phyloP scores from a whole-genome alignment of 2,797 vertebrate genomes.

The Morus bassanus region DNA sequence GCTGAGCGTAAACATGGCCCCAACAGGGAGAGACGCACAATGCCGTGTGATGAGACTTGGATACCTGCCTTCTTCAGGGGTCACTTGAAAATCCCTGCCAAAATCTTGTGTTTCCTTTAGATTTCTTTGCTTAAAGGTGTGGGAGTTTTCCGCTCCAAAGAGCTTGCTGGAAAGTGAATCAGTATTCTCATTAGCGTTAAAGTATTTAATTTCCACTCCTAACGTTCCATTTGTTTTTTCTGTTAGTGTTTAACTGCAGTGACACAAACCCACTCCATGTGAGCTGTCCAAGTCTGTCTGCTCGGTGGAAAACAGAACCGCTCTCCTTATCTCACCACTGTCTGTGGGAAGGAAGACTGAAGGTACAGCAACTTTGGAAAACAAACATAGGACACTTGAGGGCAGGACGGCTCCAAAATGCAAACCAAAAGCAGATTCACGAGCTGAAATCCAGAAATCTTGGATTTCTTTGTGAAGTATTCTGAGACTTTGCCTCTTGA shows the following conservation, averaged over 20 bases:
- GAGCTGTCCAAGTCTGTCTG: constrained; percentile 9
- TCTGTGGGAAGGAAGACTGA: constrained; percentile 32
- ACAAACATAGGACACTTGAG: constrained; percentile 41
- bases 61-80: constrained; percentile 21
- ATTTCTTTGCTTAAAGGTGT: constrained; percentile 49
- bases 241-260: not conserved
- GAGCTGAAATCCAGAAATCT: constrained; percentile 2
- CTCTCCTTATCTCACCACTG: constrained; percentile 11
- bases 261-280: not conserved
- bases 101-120: constrained; percentile 41
- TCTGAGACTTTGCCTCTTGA: not conserved
- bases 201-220: not conserved
- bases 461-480: not conserved
- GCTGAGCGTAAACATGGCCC: not conserved
- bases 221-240: not conserved
- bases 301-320: not conserved
- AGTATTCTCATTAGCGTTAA: constrained; percentile 4
- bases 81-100: constrained; percentile 32
- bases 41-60: not conserved
- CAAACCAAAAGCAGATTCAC: not conserved
- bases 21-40: not conserved
- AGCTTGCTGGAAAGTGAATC: constrained; percentile 38
- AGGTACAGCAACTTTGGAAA: constrained; percentile 27
- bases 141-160: constrained; percentile 32
- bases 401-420: constrained; percentile 37